Evolutionary conservation across 1,140 invertebrate genomes (phyloP).

Genomic region (Saccostrea cuccullata): DNA sequence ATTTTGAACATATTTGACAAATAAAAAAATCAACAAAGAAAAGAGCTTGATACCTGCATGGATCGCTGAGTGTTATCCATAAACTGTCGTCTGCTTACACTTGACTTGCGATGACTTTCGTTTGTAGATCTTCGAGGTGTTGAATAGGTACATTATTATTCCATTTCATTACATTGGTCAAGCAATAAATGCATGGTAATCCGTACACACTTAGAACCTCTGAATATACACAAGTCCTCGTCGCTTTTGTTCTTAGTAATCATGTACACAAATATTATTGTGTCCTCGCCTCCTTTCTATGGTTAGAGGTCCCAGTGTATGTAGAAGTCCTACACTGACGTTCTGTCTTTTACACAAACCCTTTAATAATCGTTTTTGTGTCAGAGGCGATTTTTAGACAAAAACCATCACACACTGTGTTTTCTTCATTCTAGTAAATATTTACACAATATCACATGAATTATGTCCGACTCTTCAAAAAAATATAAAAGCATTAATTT

Average conservation of each 20-base stretch:
- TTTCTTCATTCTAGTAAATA: constrained; percentile 13
- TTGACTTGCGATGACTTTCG: constrained; percentile 33
- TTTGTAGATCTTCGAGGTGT: constrained; percentile 18
- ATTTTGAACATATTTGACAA: constrained; percentile 11
- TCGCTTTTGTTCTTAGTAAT: constrained; percentile 26
- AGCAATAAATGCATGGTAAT: constrained; percentile 16
- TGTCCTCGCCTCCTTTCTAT: background rate
- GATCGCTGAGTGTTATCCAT: constrained; percentile 4
- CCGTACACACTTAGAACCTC: constrained; percentile 9
- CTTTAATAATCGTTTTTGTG: constrained; percentile 40
- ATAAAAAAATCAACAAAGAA: constrained; percentile 2
- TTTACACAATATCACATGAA: constrained; percentile 21
- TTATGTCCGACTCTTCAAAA: constrained; percentile 15
- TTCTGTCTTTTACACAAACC: constrained; percentile 13
- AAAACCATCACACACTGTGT: background rate
- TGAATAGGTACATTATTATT: constrained; percentile 25
- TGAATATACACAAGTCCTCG: background rate
- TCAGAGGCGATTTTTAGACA: constrained; percentile 7
- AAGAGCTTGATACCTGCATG: background rate
- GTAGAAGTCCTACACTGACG: background rate
- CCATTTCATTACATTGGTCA: constrained; percentile 31
- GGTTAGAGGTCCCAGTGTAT: background rate
- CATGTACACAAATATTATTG: constrained; percentile 28
- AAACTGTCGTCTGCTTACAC: constrained; percentile 29
- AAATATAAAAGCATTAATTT: constrained; percentile 27